These are phyloP conservation scores for Elachura formosa DNA, from an alignment of 2,113 vertebrate species.

Conservation along the genomic window DNA sequence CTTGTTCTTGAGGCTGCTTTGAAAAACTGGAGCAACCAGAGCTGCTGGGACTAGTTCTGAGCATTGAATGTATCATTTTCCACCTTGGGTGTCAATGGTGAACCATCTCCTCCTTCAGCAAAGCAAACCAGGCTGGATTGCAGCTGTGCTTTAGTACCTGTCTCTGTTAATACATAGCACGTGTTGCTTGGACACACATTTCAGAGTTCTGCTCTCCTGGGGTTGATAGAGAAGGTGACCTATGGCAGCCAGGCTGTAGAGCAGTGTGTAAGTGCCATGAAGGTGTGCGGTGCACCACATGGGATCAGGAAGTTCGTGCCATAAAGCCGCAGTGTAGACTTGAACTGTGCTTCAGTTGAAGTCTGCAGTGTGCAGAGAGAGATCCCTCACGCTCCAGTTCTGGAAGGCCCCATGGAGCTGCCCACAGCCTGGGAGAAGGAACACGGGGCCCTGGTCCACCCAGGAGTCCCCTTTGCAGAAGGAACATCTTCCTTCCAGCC, in stretches of 20 bases:
- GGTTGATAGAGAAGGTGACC: background rate
- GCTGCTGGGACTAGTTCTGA: background rate
- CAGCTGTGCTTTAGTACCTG: background rate
- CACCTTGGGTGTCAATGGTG: background rate
- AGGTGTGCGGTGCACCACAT: background rate
- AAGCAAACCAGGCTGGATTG: background rate
- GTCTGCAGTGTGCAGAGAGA: too few relatives aligned
- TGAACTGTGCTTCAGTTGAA: background rate
- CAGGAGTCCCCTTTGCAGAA: background rate
- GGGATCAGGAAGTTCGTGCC: background rate
- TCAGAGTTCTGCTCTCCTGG: background rate
- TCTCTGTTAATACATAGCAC: background rate
- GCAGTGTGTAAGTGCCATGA: background rate
- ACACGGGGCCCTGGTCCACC: background rate
- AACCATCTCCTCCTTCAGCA: background rate
- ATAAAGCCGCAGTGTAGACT: background rate
- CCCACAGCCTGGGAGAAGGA: background rate
- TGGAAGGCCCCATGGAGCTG: background rate
- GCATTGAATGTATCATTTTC: background rate
- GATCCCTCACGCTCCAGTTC: rapidly evolving
- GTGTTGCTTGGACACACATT: rapidly evolving
- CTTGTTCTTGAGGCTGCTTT: slow-evolving; percentile 15
- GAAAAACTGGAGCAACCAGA: background rate
- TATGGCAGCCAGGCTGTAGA: background rate
- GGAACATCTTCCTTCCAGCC: background rate